Evolutionary conservation across 1,140 invertebrate genomes (phyloP).

Genomic region (Glossosoma conforme): DNA sequence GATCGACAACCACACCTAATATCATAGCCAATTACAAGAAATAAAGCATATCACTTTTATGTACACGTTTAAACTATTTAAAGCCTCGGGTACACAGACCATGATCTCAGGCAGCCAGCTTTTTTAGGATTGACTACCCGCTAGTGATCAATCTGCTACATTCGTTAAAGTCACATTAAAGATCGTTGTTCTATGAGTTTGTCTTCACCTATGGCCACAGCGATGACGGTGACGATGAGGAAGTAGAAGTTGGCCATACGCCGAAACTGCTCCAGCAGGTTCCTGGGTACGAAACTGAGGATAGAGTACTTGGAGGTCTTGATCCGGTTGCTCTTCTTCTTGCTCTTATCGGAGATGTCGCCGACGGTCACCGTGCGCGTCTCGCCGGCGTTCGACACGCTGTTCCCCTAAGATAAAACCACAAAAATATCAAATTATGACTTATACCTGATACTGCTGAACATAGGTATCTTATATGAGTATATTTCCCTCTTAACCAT

Average conservation of each 20-base stretch:
- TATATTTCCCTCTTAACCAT: no score
- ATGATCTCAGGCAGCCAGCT: no score
- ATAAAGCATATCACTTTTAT: no score
- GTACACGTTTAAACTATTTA: no score
- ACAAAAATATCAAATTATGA: no score
- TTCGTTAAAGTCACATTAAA: not conserved
- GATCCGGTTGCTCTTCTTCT: conserved; percentile 55
- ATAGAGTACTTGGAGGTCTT: conserved; percentile 70
- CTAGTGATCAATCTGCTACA: not conserved
- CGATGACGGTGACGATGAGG: conserved; percentile 64
- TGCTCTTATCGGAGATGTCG: conserved; percentile 41
- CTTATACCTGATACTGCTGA: no score
- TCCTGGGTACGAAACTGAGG: conserved; percentile 78
- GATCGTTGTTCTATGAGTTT: not conserved
- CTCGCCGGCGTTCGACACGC: conserved; percentile 50
- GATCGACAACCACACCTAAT: no score
- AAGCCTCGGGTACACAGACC: no score
- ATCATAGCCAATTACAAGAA: no score
- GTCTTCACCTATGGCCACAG: conserved; percentile 55
- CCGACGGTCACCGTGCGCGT: conserved; percentile 55
- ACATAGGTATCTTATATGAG: no score
- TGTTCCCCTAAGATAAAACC: conserved; percentile 50
- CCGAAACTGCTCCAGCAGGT: conserved; percentile 79
- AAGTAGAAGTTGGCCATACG: conserved; percentile 85
- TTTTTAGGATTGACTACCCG: no score